A percentile compares a stretch with the other conserved stretches of the same genome.
phyloP scores from a whole-genome alignment of 1,140 invertebrate species.

The Drosophila hydei region DNA sequence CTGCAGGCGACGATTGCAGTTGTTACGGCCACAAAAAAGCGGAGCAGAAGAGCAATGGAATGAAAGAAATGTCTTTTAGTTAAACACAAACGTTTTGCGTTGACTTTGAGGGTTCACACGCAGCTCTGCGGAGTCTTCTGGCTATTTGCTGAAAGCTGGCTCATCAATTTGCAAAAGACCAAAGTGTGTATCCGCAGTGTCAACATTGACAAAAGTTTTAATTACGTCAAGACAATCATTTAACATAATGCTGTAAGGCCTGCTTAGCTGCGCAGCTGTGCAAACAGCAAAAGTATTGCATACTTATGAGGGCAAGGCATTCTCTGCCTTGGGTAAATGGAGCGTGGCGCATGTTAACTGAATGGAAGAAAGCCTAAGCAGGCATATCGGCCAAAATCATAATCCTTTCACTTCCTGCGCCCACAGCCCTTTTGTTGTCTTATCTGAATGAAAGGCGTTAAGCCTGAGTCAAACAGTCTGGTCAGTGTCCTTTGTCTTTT shows the following conservation, averaged over 20 bases:
- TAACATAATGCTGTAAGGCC: conserved; percentile 34
- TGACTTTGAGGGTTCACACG: conserved; percentile 1
- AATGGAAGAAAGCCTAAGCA: conserved; percentile 39
- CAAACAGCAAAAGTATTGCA: conserved; percentile 49
- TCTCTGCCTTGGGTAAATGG: conserved; percentile 49
- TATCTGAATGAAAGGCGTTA: conserved; percentile 9
- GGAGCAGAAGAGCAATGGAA: not conserved
- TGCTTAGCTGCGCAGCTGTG: conserved; percentile 1
- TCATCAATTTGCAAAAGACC: conserved; percentile 38
- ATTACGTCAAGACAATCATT: conserved; percentile 72
- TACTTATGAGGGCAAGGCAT: conserved; percentile 59
- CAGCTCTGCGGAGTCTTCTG: conserved; percentile 9
- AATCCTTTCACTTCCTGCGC: conserved; percentile 25
- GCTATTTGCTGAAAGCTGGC: conserved; percentile 32
- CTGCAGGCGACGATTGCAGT: conserved; percentile 17
- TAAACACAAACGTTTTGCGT: conserved; percentile 31
- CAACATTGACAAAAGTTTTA: conserved; percentile 74
- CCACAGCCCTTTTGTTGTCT: not conserved
- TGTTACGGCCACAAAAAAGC: conserved; percentile 24
- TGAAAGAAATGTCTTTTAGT: conserved; percentile 25
- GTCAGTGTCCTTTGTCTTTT: conserved; percentile 23
- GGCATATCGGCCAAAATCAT: conserved; percentile 37
- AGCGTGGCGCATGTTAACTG: conserved; percentile 63
- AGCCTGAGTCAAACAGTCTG: not conserved
- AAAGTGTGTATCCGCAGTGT: conserved; percentile 37